Percentiles rank a stretch among this genome's conserved stretches.
Evolutionary conservation across 2,797 vertebrate species (phyloP).

Genomic region (Thripadectes ignobilis): DNA sequence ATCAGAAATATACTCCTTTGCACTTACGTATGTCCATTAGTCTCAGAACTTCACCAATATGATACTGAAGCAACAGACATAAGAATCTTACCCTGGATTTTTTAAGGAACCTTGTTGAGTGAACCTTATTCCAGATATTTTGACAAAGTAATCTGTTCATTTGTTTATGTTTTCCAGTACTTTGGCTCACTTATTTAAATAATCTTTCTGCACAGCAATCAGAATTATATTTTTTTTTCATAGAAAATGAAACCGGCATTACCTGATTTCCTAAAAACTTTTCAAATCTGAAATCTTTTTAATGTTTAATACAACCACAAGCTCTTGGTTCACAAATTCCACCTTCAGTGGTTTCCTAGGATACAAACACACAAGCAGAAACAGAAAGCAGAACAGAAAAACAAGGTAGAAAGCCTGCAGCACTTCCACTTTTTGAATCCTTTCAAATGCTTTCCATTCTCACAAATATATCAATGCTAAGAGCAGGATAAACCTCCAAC

Average conservation of each 20-base stretch:
- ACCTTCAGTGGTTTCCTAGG: conserved; percentile 32
- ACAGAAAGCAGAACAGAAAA: not conserved
- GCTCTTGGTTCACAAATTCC: not conserved
- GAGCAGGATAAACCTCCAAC: not conserved
- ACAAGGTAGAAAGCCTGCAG: not conserved
- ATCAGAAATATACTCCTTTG: not conserved
- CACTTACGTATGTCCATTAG: not conserved
- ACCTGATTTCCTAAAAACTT: not conserved
- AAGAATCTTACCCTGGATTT: not conserved
- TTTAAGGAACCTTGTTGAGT: not conserved
- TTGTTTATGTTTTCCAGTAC: not conserved
- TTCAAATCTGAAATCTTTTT: not conserved
- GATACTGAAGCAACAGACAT: not conserved
- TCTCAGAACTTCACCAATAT: not conserved
- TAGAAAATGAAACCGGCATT: not conserved
- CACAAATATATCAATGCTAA: not conserved
- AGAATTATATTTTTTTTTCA: not conserved
- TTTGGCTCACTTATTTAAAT: not conserved
- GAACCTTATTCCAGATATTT: not conserved
- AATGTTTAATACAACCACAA: not conserved
- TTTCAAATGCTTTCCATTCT: not conserved
- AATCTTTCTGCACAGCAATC: not conserved
- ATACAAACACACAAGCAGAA: conserved; percentile 19
- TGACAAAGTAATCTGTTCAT: not conserved
- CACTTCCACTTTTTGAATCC: not conserved